These are phyloP conservation scores for Neuroterus valhalla DNA, from an alignment of 1,140 invertebrate species.

Conservation along the genomic window DNA sequence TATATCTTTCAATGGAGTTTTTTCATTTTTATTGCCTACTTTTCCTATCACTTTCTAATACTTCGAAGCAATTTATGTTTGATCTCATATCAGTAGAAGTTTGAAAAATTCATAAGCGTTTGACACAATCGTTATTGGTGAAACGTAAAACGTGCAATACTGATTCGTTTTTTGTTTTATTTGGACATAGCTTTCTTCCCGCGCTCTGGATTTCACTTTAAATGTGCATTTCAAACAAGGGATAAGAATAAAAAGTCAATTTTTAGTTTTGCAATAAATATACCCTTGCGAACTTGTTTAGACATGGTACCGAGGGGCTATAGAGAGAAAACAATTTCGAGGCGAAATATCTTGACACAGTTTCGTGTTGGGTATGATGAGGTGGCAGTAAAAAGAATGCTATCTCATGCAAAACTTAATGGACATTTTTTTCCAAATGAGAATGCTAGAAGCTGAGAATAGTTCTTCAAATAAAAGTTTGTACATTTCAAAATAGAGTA, in stretches of 20 bases:
- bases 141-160: neutral
- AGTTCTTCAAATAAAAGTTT: neutral
- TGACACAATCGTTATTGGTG: no score
- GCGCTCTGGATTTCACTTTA: no score
- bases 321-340: slow-evolving; percentile 19
- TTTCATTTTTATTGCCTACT: no score
- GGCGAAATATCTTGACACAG: slow-evolving; percentile 29
- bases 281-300: slow-evolving; percentile 15
- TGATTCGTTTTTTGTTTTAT: neutral
- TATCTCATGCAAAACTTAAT: slow-evolving; percentile 1
- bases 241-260: neutral
- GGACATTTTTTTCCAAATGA: neutral
- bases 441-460: neutral
- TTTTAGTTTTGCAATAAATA: slow-evolving; percentile 5
- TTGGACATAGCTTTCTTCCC: neutral
- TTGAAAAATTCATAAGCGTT: no score
- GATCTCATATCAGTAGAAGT: no score
- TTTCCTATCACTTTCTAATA: no score
- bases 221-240: no score
- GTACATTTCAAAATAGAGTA: neutral
- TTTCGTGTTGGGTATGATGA: slow-evolving; percentile 26
- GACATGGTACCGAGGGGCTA: neutral
- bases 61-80: no score
- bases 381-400: slow-evolving; percentile 14
- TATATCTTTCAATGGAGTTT: no score